Evolutionary conservation across 2,797 vertebrate genomes (phyloP), one percentile per base, ranked within the genome.

Genomic region (Emys orbicularis): DNA sequence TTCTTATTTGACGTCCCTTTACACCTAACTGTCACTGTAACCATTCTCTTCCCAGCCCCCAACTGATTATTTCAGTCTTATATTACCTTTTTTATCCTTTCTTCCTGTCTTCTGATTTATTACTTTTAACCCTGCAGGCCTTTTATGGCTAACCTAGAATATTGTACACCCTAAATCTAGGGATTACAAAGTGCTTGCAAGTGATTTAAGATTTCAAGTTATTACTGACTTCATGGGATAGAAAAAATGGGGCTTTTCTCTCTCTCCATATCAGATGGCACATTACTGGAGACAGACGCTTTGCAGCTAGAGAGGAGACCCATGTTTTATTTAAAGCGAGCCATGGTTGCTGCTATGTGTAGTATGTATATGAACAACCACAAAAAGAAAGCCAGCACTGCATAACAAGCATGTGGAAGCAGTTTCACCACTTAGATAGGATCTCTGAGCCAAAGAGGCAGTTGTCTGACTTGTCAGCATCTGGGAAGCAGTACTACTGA

Each of bases 381-480:
- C 94, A 92, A 91, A 13, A 93, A 95, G 84, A 83, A 96, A 56
- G 34, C 56, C 94, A 95, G 79, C 41, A n/a, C 89, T 92, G 6
- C 68, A 88, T 96, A 96, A 96, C 91, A 88, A 97, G 94, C 96
- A 97, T 96, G 89, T 97, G 97, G 97, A 97, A 97, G 87, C 87
- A 97, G 91, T 97, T 97, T 96, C 68, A 86, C 72, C 89, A 2
- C 92, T 93, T 89, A 1, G 87, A 94, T 90, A 94, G 92, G 74
- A 84, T 95, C 88, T 94, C 59, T 2, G 49, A 96, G 94, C 94
- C 94, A 97, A 91, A 90, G 94, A 91, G 95, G 92, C 94, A 95
- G 90, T 96, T 90, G 94, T 92, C 95, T 95, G 97, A 95, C 96
- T 97, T 98, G 95, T 97, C 94, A 96, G 96, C 97, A 97, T 97